A percentile compares a stretch with the other conserved stretches of the same genome.
phyloP scores from a whole-genome alignment of 2,888 invertebrate species.

The Cabera pusaria region DNA sequence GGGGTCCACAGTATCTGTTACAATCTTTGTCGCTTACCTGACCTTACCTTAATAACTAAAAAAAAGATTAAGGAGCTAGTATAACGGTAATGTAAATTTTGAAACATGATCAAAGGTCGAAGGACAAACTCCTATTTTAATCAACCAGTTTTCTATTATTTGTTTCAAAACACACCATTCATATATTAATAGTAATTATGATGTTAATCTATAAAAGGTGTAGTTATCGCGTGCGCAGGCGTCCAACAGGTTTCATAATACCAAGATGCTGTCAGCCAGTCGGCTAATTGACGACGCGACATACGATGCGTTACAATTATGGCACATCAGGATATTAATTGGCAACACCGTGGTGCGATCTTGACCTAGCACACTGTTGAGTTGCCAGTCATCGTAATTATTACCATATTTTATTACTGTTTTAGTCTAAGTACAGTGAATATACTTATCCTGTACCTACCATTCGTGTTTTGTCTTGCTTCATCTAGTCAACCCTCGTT shows the following conservation, averaged over 20 bases:
- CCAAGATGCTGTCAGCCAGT: slow-evolving; percentile 53
- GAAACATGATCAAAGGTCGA: too few species aligned
- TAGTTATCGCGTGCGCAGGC: slow-evolving; percentile 51
- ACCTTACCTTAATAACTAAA: too few species aligned
- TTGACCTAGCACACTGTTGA: slow-evolving; percentile 43
- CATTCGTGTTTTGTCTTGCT: too few species aligned
- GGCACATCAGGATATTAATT: slow-evolving; percentile 50
- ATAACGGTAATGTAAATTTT: too few species aligned
- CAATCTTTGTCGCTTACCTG: too few species aligned
- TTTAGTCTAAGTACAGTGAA: too few species aligned
- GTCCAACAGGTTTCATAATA: slow-evolving; percentile 55
- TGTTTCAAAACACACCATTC: slow-evolving; percentile 26
- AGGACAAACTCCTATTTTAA: too few species aligned
- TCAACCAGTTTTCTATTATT: background rate
- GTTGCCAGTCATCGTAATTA: slow-evolving; percentile 7
- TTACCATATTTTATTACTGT: too few species aligned
- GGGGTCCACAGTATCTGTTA: too few species aligned
- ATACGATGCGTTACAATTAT: slow-evolving; percentile 67
- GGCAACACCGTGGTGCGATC: slow-evolving; percentile 43
- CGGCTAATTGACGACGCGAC: slow-evolving; percentile 63
- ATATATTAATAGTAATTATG: slow-evolving; percentile 41
- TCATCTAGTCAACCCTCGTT: too few species aligned
- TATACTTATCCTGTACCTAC: too few species aligned
- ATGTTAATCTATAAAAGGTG: slow-evolving; percentile 50
- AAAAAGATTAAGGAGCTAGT: too few species aligned